phyloP scores from a whole-genome alignment of 2,113 vertebrate species.

The Neofelis nebulosa region DNA sequence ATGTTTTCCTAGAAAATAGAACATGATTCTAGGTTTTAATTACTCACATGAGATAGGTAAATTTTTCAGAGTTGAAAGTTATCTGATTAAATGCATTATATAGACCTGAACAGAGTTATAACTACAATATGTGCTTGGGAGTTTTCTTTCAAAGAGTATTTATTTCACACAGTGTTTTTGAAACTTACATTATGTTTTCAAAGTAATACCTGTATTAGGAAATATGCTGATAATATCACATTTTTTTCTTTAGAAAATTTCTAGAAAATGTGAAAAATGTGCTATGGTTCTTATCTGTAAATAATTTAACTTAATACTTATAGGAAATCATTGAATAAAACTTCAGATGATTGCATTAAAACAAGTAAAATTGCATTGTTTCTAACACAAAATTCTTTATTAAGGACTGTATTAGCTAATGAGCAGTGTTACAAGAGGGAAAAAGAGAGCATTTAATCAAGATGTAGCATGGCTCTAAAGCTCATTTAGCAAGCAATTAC shows the following conservation, averaged over 20 bases:
- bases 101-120: not conserved
- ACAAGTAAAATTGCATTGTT: not conserved
- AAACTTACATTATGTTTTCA: not conserved
- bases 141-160: not conserved
- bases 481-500: conserved; percentile 55
- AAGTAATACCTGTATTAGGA: not conserved
- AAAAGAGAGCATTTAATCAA: conserved; percentile 31
- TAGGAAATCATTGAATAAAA: conserved; percentile 21
- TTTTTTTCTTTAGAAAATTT: not conserved
- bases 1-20: not conserved
- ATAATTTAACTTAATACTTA: conserved; percentile 22
- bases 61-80: not conserved
- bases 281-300: not conserved
- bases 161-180: not conserved
- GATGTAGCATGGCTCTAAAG: not conserved
- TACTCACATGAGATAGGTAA: not conserved
- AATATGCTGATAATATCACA: not conserved
- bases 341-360: not conserved
- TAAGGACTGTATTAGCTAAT: not conserved
- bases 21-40: not conserved
- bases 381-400: not conserved
- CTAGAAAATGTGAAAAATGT: not conserved
- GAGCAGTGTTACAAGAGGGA: not conserved
- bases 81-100: not conserved
- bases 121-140: not conserved